Percentiles rank a stretch among this genome's conserved stretches.
Conservation (phyloP, 2,888 invertebrate species). For the Drosophila austrosaltans region DNA sequence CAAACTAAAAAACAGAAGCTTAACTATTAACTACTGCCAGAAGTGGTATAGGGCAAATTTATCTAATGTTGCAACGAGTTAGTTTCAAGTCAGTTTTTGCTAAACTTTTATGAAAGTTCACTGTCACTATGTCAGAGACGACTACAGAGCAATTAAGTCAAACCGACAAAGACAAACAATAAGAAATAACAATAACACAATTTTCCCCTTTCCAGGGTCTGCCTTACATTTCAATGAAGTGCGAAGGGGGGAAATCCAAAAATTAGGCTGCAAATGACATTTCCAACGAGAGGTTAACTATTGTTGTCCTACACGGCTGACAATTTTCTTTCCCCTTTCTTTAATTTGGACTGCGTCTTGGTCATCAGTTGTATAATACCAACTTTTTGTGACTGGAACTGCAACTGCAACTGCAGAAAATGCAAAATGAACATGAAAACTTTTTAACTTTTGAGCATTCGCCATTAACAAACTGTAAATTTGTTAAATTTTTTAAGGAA, state of each 20-base stretch:
- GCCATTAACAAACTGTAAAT: conserved; percentile 72
- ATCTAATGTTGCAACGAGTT: conserved; percentile 51
- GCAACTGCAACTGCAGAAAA: conserved; percentile 41
- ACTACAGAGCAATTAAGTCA: conserved; percentile 45
- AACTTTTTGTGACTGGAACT: conserved; percentile 62
- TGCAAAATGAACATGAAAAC: conserved; percentile 59
- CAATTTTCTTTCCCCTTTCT: conserved; percentile 12
- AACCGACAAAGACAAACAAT: conserved; percentile 39
- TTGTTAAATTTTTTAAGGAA: conserved; percentile 61
- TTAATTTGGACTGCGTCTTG: conserved; percentile 22
- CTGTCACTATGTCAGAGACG: conserved; percentile 62
- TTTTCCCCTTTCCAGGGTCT: conserved; percentile 9
- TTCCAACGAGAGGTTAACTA: background rate
- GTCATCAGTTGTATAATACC: conserved; percentile 58
- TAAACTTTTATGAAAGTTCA: conserved; percentile 54
- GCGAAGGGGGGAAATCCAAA: background rate
- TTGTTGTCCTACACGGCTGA: conserved; percentile 53
- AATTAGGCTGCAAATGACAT: conserved; percentile 25
- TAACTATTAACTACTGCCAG: conserved; percentile 31
- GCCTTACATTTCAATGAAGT: conserved; percentile 42
- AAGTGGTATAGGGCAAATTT: conserved; percentile 51
- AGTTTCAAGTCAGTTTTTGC: conserved; percentile 25
- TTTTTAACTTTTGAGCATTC: conserved; percentile 52
- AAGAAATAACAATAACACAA: conserved; percentile 21
- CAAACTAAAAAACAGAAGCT: conserved; percentile 39